These are phyloP conservation scores for Acleris sparsana DNA, from an alignment of 2,888 invertebrate genomes.

Conservation along the genomic window DNA sequence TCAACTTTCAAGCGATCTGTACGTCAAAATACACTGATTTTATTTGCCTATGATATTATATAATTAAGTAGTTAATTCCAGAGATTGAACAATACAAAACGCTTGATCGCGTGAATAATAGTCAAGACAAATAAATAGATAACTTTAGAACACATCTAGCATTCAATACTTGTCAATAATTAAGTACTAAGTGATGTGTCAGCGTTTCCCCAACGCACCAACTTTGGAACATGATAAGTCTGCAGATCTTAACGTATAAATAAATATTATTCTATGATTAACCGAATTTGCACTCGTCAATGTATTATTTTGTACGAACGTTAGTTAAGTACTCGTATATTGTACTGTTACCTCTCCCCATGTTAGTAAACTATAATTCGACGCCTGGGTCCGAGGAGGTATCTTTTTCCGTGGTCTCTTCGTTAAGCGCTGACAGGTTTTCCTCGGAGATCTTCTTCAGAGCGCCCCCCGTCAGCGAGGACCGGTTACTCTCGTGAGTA, in stretches of 20 bases:
- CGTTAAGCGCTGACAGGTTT: slow-evolving; percentile 63
- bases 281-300: slow-evolving; percentile 21
- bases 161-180: slow-evolving; percentile 16
- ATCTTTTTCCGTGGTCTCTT: slow-evolving; percentile 53
- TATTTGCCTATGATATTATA: background rate
- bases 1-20: slow-evolving; percentile 6
- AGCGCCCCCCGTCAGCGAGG: slow-evolving; percentile 56
- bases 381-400: slow-evolving; percentile 46
- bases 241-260: slow-evolving; percentile 11
- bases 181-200: slow-evolving; percentile 2
- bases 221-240: slow-evolving; percentile 3
- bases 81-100: slow-evolving; percentile 10
- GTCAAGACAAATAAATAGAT: background rate
- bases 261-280: slow-evolving; percentile 27
- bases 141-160: slow-evolving; percentile 11
- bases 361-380: slow-evolving; percentile 6
- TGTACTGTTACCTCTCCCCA: slow-evolving; percentile 3
- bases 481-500: slow-evolving; percentile 46
- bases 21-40: background rate
- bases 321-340: slow-evolving; percentile 17
- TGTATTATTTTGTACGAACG: slow-evolving; percentile 16
- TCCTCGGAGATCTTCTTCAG: slow-evolving; percentile 76
- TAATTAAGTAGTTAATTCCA: background rate
- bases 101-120: slow-evolving; percentile 6
- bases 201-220: background rate